Evolutionary conservation across 2,888 invertebrate genomes (phyloP), one percentile per base, ranked within the genome.

Genomic region (Parnassius mnemosyne): DNA sequence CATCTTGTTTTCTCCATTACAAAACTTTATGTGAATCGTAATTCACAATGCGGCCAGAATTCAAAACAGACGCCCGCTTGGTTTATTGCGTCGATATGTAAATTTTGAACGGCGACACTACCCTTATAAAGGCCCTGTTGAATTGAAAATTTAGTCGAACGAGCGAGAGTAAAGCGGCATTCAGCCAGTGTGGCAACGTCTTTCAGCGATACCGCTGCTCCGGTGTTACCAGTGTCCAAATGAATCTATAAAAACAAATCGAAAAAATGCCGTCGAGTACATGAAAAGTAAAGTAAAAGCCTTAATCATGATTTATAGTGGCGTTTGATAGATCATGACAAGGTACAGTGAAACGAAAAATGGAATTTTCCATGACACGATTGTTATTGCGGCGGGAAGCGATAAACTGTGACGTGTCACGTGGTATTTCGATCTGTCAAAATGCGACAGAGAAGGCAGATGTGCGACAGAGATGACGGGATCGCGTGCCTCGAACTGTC

Each of bases 71-170:
- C 84, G 81, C 82, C 83, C 85, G 85, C 75, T 78, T 81, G 85
- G 78, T 89, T 89, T 90, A 89, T 90, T 89, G 89, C 90, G 88
- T 85, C 86, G 86, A 89, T 91, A 92, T 91, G 90, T 92, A 90
- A 91, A 91, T 91, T 87, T 83, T 82, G 87, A 85, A 85, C 85
- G 83, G 83, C 90, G 89, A 89, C 89, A 91, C 90, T 91, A 89
- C 91, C 89, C 91, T 90, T 89, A 90, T 87, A 90, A 88, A 90
- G 89, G 85, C 89, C 89, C 86, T 85, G 88, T 86, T 90, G 91
- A 91, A 90, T 91, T 89, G 89, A 90, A 90, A 91, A 90, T 91
- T 89, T 88, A 83, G 88, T 87, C 83, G 85, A 86, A 85, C 86
- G 85, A 82, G 82, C 83, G 85, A 84, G 87, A 84, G 82, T 80